These are phyloP conservation scores for Pseudonaja textilis DNA, from an alignment of 2,113 vertebrate species.

Conservation along the genomic window DNA sequence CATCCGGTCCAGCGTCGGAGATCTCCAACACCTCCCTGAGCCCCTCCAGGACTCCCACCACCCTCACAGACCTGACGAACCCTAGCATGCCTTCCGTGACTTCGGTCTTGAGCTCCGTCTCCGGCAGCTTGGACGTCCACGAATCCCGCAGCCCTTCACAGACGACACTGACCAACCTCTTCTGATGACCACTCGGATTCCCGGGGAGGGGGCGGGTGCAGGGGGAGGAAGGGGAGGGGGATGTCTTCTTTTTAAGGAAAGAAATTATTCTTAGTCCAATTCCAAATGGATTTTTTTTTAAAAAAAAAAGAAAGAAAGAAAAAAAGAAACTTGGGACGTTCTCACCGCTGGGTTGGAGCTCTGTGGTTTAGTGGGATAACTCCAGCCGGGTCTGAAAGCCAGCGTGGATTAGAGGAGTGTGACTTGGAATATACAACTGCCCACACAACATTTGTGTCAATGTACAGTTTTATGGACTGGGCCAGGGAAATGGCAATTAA, in stretches of 20 bases:
- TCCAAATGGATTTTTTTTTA: neutral
- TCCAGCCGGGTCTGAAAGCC: constrained; percentile 71
- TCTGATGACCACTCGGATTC: constrained; percentile 83
- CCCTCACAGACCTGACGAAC: constrained; percentile 97
- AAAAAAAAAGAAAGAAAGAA: constrained; percentile 38
- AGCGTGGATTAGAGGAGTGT: constrained; percentile 74
- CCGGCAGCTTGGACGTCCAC: constrained; percentile 87
- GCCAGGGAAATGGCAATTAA: constrained; percentile 84
- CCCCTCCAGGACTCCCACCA: constrained; percentile 94
- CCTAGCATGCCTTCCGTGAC: constrained; percentile 98
- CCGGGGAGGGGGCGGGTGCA: no score
- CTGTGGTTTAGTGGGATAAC: constrained; percentile 71
- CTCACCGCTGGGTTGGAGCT: constrained; percentile 78
- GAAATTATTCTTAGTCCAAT: constrained; percentile 61
- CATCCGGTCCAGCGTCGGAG: constrained; percentile 93
- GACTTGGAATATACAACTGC: constrained; percentile 78
- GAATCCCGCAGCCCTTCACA: constrained; percentile 96
- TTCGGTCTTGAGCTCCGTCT: constrained; percentile 90
- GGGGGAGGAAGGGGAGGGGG: no score
- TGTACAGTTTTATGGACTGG: constrained; percentile 91
- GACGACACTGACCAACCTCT: constrained; percentile 97
- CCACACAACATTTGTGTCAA: constrained; percentile 96
- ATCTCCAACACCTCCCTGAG: constrained; percentile 98
- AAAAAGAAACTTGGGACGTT: constrained; percentile 86
- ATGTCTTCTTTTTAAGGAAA: constrained; percentile 77